Evolutionary conservation across 2,797 vertebrate species (phyloP), one percentile per base, ranked within the genome.

Genomic region (Fundulus diaphanus): DNA sequence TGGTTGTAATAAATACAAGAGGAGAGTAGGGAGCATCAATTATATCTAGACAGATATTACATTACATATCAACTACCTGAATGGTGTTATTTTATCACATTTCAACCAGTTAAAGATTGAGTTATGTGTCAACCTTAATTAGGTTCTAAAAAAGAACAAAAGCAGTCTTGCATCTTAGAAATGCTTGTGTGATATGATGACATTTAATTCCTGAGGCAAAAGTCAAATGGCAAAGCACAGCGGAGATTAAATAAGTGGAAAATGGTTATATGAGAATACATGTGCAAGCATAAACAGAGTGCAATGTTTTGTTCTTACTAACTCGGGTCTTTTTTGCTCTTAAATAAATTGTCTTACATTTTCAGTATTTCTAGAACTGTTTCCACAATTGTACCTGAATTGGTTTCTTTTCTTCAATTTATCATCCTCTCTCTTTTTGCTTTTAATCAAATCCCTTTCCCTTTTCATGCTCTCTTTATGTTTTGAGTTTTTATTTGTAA

Each of bases 401-500:
- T 71, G 37, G 48, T 59, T 66, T 66, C 44, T 59, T 27, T 37
- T 40, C 63, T 66, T 33, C 52, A 1, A 67, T 81, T 77, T 44
- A 78, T 82, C 68, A 11, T 70, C 73, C 59, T 70, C n/a, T 54
- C 56, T 24, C 0, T 52, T 68, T 57, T 66, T 40, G 37, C 63
- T 15, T 76, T 82, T 85, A 83, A 87, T 87, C 83, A 69, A 24
- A 8, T 3, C 22, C 35, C 16, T n/a, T 54, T 27, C 57, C 54
- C 31, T 49, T 20, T 46, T 49, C 40, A 3, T 27, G 31, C 35
- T 46, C 67, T 83, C 66, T 74, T 73, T 82, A 73, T 85, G 72
- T 73, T 77, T 52, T 80, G 27, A 83, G 77, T 79, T 84, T 86
- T 90, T 87, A 72, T 85, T 84, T 85, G 79, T 70, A 83, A 85